Evolutionary conservation across 2,113 vertebrate species (phyloP).

Genomic region (Petroica traversi): DNA sequence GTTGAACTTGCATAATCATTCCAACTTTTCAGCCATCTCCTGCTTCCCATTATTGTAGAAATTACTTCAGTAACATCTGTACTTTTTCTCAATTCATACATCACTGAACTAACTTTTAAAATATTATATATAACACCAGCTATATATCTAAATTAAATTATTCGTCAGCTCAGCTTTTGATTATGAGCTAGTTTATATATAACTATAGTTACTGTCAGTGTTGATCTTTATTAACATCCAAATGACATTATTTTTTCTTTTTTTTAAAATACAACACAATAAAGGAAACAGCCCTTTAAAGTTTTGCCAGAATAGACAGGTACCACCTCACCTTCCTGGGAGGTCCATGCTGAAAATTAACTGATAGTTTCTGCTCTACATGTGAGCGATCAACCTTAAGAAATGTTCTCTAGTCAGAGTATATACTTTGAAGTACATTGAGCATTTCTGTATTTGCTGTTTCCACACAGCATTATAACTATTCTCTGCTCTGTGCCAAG

Average conservation of each 20-base stretch:
- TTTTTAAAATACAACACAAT: neutral
- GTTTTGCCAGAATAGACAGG: neutral
- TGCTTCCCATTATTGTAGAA: constrained; percentile 10
- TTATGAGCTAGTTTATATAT: constrained; percentile 41
- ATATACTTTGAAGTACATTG: neutral
- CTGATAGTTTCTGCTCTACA: neutral
- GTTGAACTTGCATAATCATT: constrained; percentile 15
- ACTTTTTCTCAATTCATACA: constrained; percentile 33
- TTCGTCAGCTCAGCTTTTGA: constrained; percentile 58
- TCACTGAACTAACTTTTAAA: constrained; percentile 46
- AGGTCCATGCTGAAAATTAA: neutral
- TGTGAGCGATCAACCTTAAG: neutral
- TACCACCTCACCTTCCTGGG: neutral
- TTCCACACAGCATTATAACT: neutral
- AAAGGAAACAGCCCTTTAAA: neutral
- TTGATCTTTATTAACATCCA: constrained; percentile 25
- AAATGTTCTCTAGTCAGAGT: neutral
- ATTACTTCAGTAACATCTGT: constrained; percentile 40
- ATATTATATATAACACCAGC: constrained; percentile 36
- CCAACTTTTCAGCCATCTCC: constrained; percentile 4
- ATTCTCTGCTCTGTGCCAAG: neutral
- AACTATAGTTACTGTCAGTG: constrained; percentile 15
- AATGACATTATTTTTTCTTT: neutral
- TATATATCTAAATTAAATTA: constrained; percentile 48
- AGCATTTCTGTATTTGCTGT: neutral